Evolutionary conservation across 2,797 vertebrate species (phyloP).

Genomic region (Tiaroga cobitis): DNA sequence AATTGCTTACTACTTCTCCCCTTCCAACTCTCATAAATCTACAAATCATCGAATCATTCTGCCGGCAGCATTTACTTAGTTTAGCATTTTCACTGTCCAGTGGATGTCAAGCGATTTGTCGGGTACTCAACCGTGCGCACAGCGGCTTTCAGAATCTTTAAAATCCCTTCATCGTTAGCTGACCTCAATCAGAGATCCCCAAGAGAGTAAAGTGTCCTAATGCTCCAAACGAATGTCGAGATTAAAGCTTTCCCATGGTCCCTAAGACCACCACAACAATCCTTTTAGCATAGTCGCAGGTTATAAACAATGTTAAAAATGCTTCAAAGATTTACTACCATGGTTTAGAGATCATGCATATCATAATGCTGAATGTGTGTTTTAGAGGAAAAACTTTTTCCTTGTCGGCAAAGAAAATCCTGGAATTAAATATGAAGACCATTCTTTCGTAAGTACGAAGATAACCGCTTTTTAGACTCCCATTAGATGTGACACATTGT

Average conservation of each 20-base stretch:
- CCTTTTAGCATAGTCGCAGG: neutral
- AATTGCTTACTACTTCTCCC: neutral
- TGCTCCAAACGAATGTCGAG: neutral
- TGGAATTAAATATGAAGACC: neutral
- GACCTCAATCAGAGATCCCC: constrained; percentile 51
- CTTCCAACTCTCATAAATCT: neutral
- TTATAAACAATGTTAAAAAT: neutral
- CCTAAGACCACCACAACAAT: neutral
- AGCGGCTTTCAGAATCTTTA: constrained; percentile 28
- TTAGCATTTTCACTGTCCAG: neutral
- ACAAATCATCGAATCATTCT: neutral
- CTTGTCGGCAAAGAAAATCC: neutral
- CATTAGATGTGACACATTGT: constrained; percentile 14
- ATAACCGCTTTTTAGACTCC: constrained; percentile 27
- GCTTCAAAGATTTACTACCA: neutral
- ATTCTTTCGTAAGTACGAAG: neutral
- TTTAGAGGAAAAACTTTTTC: neutral
- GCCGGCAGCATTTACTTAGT: no score
- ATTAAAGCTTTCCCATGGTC: constrained; percentile 28
- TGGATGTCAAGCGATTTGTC: neutral
- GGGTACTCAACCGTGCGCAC: constrained; percentile 20
- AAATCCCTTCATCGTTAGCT: constrained; percentile 54
- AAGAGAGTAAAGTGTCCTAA: constrained; percentile 31
- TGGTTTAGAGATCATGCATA: neutral
- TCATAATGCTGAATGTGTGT: neutral